These are phyloP conservation scores for Oxygymnocypris stewartii DNA, from an alignment of 2,113 vertebrate genomes.

Conservation along the genomic window DNA sequence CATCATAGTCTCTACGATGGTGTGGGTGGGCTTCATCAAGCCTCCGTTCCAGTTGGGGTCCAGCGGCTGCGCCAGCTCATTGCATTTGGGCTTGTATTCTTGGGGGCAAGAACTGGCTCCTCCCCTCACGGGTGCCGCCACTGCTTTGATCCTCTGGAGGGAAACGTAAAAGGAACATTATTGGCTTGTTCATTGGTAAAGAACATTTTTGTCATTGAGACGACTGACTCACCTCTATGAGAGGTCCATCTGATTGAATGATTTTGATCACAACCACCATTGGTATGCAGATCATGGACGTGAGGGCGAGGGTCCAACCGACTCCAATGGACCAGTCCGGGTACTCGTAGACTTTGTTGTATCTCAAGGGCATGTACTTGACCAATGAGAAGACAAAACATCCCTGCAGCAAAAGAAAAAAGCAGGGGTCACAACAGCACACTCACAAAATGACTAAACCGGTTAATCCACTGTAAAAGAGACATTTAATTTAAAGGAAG, in stretches of 20 bases:
- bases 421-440: neutral
- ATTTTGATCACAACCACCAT: constrained; percentile 92
- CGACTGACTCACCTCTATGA: constrained; percentile 85
- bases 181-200: neutral
- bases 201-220: neutral
- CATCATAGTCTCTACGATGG: constrained; percentile 99
- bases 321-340: constrained; percentile 93
- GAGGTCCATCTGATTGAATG: constrained; percentile 88
- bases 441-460: neutral
- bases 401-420: constrained; percentile 73
- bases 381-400: constrained; percentile 97
- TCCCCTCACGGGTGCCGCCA: constrained; percentile 84
- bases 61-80: constrained; percentile 69
- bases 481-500: neutral
- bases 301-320: constrained; percentile 91
- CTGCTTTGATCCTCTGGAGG: constrained; percentile 89
- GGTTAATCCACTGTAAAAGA: neutral
- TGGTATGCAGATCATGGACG: constrained; percentile 97
- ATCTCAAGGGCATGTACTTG: constrained; percentile 94
- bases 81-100: constrained; percentile 65
- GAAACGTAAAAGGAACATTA: neutral
- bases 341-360: constrained; percentile 96
- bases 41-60: constrained; percentile 83
- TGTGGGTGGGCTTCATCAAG: constrained; percentile 89
- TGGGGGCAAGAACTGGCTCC: constrained; percentile 78